Evolutionary conservation across 2,113 vertebrate species (phyloP).

Genomic region (Pygoscelis adeliae): DNA sequence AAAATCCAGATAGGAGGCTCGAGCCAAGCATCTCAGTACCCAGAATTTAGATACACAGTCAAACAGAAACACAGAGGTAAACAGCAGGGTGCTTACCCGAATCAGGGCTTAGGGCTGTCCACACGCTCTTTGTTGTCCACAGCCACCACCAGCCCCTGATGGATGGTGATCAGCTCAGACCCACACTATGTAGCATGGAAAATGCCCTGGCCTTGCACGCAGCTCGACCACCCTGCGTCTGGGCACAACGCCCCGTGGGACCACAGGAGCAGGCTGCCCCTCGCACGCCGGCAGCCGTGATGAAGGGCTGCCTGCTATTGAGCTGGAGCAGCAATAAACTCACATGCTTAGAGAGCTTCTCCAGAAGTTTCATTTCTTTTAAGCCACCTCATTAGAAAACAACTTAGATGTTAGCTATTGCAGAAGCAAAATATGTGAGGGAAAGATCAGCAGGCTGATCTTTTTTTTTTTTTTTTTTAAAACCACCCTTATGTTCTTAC

Average conservation of each 20-base stretch:
- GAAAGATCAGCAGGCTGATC: not conserved
- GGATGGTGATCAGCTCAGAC: not conserved
- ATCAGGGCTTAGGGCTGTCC: not conserved
- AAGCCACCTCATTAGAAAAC: not conserved
- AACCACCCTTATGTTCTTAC: not conserved
- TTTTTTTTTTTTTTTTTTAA: not conserved
- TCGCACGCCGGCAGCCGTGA: fast-evolving
- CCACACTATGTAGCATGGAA: fast-evolving
- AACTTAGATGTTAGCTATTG: not conserved
- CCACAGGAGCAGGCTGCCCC: too few species aligned
- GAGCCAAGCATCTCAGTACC: fast-evolving
- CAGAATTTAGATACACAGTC: not conserved
- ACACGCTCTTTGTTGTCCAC: not conserved
- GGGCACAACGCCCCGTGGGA: not conserved
- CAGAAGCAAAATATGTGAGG: not conserved
- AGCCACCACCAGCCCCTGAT: too few species aligned
- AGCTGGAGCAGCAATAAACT: not conserved
- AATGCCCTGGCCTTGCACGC: fast-evolving
- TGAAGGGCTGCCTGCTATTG: too few species aligned
- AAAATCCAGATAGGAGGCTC: not conserved
- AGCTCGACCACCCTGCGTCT: fast-evolving
- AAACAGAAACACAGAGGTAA: not conserved
- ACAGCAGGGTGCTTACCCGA: not conserved
- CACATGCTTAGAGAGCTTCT: not conserved
- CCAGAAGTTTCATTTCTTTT: not conserved